phyloP scores from a whole-genome alignment of 2,797 vertebrate genomes.

The Myotis planiceps region DNA sequence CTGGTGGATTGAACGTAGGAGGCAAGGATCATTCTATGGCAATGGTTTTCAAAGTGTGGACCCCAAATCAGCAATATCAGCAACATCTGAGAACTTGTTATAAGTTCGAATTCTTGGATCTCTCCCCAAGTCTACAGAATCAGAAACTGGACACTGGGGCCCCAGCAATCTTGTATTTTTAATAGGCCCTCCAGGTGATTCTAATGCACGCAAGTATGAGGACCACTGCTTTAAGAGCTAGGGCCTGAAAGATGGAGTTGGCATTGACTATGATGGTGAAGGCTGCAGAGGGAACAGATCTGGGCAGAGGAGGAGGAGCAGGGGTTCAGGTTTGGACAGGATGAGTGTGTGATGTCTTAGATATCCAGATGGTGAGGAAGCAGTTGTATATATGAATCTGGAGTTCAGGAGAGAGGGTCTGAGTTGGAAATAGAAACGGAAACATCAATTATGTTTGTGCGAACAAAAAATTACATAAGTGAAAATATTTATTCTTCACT shows the following conservation, averaged over 20 bases:
- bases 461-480: background rate
- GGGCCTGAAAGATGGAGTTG: background rate
- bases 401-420: background rate
- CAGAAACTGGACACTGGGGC: background rate
- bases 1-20: background rate
- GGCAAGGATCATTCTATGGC: background rate
- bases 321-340: background rate
- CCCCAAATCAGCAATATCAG: background rate
- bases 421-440: background rate
- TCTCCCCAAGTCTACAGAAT: background rate
- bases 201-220: background rate
- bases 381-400: background rate
- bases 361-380: background rate
- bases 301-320: fast-evolving
- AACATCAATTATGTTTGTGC: background rate
- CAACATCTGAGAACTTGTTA: background rate
- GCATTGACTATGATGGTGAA: background rate
- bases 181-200: background rate
- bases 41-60: background rate
- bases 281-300: background rate
- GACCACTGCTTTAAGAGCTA: background rate
- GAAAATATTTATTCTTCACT: background rate
- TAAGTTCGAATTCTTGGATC: background rate
- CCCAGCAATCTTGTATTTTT: background rate
- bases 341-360: background rate